A percentile compares a stretch with the other conserved stretches of the same genome.
phyloP scores from a whole-genome alignment of 2,797 vertebrate genomes.

The Petrocephalus sullivani region DNA sequence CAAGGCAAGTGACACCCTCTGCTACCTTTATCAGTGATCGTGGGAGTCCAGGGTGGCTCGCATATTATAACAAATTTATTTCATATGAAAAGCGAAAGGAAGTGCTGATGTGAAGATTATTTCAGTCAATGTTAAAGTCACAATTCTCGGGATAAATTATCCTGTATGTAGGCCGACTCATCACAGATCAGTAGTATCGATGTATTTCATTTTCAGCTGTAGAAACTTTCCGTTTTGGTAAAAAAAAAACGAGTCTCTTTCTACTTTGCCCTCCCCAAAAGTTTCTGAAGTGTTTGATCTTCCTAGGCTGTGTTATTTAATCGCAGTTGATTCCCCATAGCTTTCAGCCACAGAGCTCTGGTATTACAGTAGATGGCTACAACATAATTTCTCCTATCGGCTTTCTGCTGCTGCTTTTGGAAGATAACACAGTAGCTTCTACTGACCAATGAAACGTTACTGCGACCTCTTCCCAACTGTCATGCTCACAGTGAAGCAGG shows the following conservation, averaged over 20 bases:
- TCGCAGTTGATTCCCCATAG: conserved; percentile 60
- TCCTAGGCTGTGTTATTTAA: conserved; percentile 65
- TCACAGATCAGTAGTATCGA: conserved; percentile 32
- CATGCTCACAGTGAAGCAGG: background rate
- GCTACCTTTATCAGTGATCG: background rate
- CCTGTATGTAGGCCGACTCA: background rate
- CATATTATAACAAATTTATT: background rate
- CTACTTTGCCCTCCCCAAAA: conserved; percentile 37
- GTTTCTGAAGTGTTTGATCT: conserved; percentile 60
- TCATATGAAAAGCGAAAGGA: background rate
- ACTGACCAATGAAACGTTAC: conserved; percentile 17
- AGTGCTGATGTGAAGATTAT: background rate
- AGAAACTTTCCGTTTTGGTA: conserved; percentile 21
- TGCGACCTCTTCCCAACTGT: conserved; percentile 3
- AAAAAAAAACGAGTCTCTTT: conserved; percentile 19
- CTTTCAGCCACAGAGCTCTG: conserved; percentile 59
- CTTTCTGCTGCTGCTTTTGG: conserved; percentile 42
- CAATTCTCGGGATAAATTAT: background rate
- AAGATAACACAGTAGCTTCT: conserved; percentile 38
- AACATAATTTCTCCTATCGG: conserved; percentile 60
- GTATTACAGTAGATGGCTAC: conserved; percentile 60
- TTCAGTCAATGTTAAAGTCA: background rate
- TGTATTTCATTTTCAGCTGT: conserved; percentile 32
- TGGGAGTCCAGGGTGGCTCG: background rate
- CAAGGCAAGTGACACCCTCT: background rate